Percentiles rank a stretch among this genome's conserved stretches.
These are phyloP conservation scores for Euwallacea similis DNA, from an alignment of 1,140 invertebrate species.

Conservation along the genomic window DNA sequence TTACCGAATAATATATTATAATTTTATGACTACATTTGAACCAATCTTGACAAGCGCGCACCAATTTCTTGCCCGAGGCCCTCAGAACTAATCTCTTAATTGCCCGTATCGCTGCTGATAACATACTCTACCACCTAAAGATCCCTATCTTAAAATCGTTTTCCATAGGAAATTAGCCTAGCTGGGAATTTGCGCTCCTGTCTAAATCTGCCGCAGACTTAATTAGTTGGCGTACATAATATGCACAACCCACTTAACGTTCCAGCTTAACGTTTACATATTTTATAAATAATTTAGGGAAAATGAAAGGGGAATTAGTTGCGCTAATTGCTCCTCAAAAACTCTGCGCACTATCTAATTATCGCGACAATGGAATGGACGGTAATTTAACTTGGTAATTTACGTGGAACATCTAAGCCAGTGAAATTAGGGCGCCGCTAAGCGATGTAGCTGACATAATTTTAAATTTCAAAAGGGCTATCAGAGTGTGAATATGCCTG, in stretches of 20 bases:
- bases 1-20: not conserved
- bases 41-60: too few species aligned
- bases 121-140: not conserved
- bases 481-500: too few species aligned
- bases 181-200: not conserved
- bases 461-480: too few species aligned
- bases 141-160: not conserved
- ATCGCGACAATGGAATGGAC: too few species aligned
- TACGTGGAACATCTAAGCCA: too few species aligned
- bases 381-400: too few species aligned
- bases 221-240: slow-evolving; percentile 2
- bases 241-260: slow-evolving; percentile 3
- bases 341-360: too few species aligned
- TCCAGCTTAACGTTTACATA: not conserved
- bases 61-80: not conserved
- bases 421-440: too few species aligned
- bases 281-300: slow-evolving; percentile 2
- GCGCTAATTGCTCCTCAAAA: too few species aligned
- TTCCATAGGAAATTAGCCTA: slow-evolving; percentile 1
- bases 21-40: slow-evolving; percentile 1
- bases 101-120: not conserved
- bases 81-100: not conserved
- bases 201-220: not conserved
- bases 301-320: not conserved
- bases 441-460: too few species aligned